These are phyloP conservation scores for Aeoliscus strigatus DNA, from an alignment of 2,797 vertebrate species.

Conservation along the genomic window DNA sequence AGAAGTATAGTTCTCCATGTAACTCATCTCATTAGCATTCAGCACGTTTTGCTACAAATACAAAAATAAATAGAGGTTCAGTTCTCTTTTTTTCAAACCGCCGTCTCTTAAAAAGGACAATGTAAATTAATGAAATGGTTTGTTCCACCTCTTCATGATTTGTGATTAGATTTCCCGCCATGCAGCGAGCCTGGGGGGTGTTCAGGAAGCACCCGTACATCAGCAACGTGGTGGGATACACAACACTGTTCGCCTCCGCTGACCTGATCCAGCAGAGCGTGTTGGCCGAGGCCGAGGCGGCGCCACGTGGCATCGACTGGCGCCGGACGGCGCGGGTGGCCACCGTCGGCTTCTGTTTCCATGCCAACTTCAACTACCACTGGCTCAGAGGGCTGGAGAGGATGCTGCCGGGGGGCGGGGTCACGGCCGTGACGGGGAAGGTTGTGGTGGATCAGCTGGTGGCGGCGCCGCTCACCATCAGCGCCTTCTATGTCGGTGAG, in stretches of 20 bases:
- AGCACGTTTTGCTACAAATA: too few species aligned
- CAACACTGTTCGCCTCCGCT: slow-evolving; percentile 74
- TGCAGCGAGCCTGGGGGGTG: slow-evolving; percentile 66
- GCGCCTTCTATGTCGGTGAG: slow-evolving; percentile 77
- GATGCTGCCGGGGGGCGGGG: slow-evolving; percentile 66
- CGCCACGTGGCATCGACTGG: slow-evolving; percentile 56
- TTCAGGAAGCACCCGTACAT: slow-evolving; percentile 75
- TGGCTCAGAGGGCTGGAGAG: slow-evolving; percentile 75
- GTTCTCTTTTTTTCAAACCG: slow-evolving; percentile 1
- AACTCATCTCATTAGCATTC: too few species aligned
- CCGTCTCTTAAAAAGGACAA: background rate
- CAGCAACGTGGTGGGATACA: slow-evolving; percentile 76
- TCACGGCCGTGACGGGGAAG: slow-evolving; percentile 65
- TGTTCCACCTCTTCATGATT: background rate
- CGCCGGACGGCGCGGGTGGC: slow-evolving; percentile 72
- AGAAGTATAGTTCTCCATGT: background rate
- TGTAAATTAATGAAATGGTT: background rate
- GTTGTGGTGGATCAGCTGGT: slow-evolving; percentile 76
- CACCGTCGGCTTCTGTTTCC: slow-evolving; percentile 75
- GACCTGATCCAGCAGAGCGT: slow-evolving; percentile 77
- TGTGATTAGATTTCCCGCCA: slow-evolving; percentile 42
- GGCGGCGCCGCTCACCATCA: slow-evolving; percentile 76
- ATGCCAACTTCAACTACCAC: slow-evolving; percentile 80
- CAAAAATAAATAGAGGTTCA: background rate
- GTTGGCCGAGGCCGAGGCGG: slow-evolving; percentile 34